Conservation (phyloP, 2,113 vertebrate genomes). For the Eretmochelys imbricata region DNA sequence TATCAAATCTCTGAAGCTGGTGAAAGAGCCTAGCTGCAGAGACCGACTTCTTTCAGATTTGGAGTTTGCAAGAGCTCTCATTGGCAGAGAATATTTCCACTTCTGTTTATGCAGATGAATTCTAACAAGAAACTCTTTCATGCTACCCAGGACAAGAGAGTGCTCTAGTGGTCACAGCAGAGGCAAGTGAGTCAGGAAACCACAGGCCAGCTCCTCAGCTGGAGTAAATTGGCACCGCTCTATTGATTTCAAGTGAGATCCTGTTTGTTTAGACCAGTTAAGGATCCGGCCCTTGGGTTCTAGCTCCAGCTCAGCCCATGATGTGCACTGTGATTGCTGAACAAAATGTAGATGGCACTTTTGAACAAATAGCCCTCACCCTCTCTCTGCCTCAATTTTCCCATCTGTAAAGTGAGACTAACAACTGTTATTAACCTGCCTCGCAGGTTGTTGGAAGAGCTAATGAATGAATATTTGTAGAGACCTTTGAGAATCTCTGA, state of each 20-base stretch:
- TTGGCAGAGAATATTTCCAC: fast-evolving
- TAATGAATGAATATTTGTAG: neutral
- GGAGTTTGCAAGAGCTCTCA: no score
- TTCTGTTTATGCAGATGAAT: neutral
- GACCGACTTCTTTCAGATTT: neutral
- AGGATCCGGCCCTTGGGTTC: fast-evolving
- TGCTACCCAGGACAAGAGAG: neutral
- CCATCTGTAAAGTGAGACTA: neutral
- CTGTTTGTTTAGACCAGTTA: neutral
- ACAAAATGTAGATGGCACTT: neutral
- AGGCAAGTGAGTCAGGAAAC: neutral
- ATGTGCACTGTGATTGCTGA: neutral
- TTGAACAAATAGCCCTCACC: neutral
- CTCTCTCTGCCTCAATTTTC: neutral
- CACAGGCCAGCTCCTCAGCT: fast-evolving
- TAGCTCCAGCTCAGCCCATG: neutral
- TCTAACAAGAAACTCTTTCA: neutral
- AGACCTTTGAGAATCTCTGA: neutral
- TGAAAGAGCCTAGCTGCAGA: neutral
- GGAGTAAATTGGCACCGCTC: neutral
- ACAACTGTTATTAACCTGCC: neutral
- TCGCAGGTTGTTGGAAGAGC: neutral
- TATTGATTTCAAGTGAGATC: neutral
- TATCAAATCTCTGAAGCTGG: neutral
- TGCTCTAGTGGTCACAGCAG: neutral